Base-by-base conservation (phyloP, 2,797 vertebrate species). In the Peromyscus attwateri region DNA sequence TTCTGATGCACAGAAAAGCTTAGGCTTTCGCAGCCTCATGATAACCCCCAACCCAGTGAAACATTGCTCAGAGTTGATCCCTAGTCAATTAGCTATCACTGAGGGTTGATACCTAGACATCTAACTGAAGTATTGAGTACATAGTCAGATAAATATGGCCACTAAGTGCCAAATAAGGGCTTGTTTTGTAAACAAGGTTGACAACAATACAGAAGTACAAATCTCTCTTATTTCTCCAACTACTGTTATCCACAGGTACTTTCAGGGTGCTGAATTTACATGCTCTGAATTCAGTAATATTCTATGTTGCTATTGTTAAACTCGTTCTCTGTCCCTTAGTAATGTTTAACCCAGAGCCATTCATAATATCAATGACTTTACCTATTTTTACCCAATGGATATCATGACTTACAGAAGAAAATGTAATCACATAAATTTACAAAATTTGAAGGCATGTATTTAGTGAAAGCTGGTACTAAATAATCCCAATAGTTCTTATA, bases 361-460 rank as follows among this genome's bases (percentile, higher is more conserved):
- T 88, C 49, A 13, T 75, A 60, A 80, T 82, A 95, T 27, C 91
- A 95, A 87, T 64, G n/a, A 66, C 1, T 76, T 94, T 60, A 82
- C 34, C 13, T 92, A 62, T 68, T 70, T 75, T 46, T 89, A n/a
- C n/a, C 62, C 64, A 81, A 23, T 91, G 21, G 4, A 49, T 79
- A 19, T 21, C 73, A n/a, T 60, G 16, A 11, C 37, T 23, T 43
- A 29, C 4, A 37, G 62, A 89, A 92, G 43, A 90, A 94, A 91
- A 73, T 57, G 2, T 79, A 92, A 76, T 77, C 40, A 13, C 25
- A 31, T 8, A 81, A 57, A 27, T 84, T 27, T 90, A 71, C 12
- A 90, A 90, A 76, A 84, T 46, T 70, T 92, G 87, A 95, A 96
- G 10, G 2, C n/a, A 68, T 7, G 0, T 89, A 80, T 90, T 88